Base-by-base conservation (phyloP, 2,888 invertebrate genomes). In the Trimorus sp. region DNA sequence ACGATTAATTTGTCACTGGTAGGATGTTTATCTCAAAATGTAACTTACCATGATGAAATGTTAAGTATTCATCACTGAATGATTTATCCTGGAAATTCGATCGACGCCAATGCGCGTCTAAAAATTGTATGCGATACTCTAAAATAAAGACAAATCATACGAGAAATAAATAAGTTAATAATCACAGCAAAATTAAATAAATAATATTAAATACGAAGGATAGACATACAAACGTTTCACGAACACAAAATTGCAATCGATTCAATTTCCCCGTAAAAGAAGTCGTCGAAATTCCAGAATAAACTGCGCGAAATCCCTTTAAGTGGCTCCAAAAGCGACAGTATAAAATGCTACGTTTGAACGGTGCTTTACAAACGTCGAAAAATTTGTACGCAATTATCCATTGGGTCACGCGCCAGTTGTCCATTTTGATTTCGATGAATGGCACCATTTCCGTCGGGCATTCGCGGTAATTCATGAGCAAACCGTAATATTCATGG, bases 401-500 rank as follows among this genome's bases (percentile, higher is more conserved):
- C 49, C 5, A 63, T 40, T 58, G 51, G 56, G 51, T 76, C 53
- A 68, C 59, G 48, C 48, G 62, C 49, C 3, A 68, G 16, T 68
- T 68, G 68, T 68, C 56, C 15, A 0, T 48, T 81, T 73, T 77
- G 42, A 75, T 63, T 77, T 56, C 56, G 66, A 76, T 36, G 70
- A 75, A 70, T 76, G 71, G 53, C 76, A 70, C 69, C 69, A 68
- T 58, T 68, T 73, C 53, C 60, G 40, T 48, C 59, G 48, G 69
- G 59, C 49, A 37, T 59, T 69, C 15, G 56, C 26, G 40, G 9
- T 70, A 59, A 75, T 53, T 58, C 45, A 78, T 74, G 73, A 79
- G 79, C 79, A 77, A 82, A 56, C 59, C 45, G 70, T 77, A 73
- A 4, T 26, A 77, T 82, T 78, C 36, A 77, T 82, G 82, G 82